Evolutionary conservation across 2,113 vertebrate species (phyloP).

Genomic region (Stictonetta naevosa): DNA sequence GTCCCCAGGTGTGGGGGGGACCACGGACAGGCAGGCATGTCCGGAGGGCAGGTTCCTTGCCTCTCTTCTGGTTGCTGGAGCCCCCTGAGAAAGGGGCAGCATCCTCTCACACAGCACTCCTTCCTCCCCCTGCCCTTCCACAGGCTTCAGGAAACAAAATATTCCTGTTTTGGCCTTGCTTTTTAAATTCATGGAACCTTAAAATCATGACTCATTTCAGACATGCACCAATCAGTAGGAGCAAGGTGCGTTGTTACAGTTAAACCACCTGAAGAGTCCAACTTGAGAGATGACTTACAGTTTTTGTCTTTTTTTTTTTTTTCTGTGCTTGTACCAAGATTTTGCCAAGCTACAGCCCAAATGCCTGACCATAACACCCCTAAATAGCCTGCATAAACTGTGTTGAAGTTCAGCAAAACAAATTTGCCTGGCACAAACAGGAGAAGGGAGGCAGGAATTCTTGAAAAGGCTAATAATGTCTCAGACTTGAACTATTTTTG

Average conservation of each 20-base stretch:
- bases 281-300: background rate
- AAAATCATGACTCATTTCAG: background rate
- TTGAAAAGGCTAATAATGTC: conserved; percentile 72
- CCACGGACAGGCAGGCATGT: accelerated
- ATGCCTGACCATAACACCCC: conserved; percentile 18
- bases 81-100: accelerated
- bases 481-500: conserved; percentile 62
- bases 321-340: background rate
- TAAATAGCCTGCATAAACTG: background rate
- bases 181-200: background rate
- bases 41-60: accelerated
- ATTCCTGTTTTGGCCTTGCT: background rate
- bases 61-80: background rate
- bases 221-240: background rate
- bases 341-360: conserved; percentile 31
- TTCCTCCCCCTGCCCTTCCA: background rate
- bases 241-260: background rate
- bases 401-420: conserved; percentile 46
- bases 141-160: background rate
- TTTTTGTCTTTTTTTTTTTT: conserved; percentile 31
- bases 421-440: conserved; percentile 48
- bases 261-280: background rate
- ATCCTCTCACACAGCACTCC: background rate
- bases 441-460: conserved; percentile 42
- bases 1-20: background rate